Conservation (phyloP, 2,797 vertebrate species). For the Florisuga fusca region DNA sequence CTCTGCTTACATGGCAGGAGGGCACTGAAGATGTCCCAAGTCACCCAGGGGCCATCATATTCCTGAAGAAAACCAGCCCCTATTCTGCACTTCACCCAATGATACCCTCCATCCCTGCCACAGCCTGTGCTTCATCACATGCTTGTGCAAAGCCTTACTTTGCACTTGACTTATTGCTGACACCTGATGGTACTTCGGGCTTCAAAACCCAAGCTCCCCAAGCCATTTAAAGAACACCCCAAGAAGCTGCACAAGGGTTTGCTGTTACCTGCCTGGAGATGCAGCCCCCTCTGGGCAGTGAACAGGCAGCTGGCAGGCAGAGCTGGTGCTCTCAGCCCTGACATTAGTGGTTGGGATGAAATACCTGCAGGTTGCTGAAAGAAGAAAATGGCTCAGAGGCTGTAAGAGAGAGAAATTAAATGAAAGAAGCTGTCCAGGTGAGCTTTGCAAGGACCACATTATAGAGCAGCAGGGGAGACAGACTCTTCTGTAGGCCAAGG, state of each 20-base stretch:
- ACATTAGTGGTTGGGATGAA: neutral
- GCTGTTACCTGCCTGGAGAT: neutral
- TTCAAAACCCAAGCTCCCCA: neutral
- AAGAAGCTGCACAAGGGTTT: neutral
- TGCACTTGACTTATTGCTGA: neutral
- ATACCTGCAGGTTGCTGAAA: neutral
- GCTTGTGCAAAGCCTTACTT: neutral
- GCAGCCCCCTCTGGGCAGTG: neutral
- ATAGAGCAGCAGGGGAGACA: neutral
- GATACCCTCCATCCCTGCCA: neutral
- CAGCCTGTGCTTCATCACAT: neutral
- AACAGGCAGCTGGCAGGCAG: neutral
- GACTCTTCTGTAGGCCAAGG: neutral
- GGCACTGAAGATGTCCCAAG: neutral
- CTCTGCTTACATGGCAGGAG: neutral
- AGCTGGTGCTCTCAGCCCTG: neutral
- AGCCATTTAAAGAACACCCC: neutral
- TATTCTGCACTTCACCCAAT: rapidly evolving
- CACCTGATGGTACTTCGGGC: neutral
- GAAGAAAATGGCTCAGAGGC: neutral
- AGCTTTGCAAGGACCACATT: neutral
- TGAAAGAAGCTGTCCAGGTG: neutral
- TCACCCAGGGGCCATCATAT: neutral
- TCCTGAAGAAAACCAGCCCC: neutral
- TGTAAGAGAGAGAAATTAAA: constrained; percentile 6